These are phyloP conservation scores for Fragum whitleyi DNA, from an alignment of 2,888 invertebrate species.

Conservation along the genomic window DNA sequence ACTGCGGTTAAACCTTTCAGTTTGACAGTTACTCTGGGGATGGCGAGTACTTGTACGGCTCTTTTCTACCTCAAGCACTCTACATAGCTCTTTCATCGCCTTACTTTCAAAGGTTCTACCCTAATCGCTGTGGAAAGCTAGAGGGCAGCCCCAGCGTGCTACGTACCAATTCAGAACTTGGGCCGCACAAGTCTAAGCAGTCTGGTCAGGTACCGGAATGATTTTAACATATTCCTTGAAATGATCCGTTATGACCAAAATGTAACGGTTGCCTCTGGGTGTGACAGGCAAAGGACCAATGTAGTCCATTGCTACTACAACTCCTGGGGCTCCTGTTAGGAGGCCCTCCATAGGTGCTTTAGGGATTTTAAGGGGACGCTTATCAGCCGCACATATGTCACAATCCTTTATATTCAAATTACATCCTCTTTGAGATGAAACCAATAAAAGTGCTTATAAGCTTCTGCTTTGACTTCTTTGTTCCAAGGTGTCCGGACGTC, in stretches of 20 bases:
- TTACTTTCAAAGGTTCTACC: conserved; percentile 29
- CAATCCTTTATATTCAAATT: neutral
- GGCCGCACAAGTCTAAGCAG: conserved; percentile 31
- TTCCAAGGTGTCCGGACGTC: neutral
- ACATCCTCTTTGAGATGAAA: neutral
- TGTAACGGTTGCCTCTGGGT: conserved; percentile 5
- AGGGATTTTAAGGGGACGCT: neutral
- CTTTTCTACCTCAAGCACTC: conserved; percentile 33
- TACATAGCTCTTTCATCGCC: conserved; percentile 29
- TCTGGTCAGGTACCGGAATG: conserved; percentile 33
- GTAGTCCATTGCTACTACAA: conserved; percentile 25
- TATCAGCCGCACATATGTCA: conserved; percentile 8
- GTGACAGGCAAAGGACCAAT: conserved; percentile 21
- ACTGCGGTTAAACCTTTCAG: conserved; percentile 49
- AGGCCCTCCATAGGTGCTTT: conserved; percentile 2
- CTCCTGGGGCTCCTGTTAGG: conserved; percentile 30
- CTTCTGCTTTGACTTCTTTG: conserved; percentile 3
- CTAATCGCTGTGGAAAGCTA: conserved; percentile 33
- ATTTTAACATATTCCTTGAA: conserved; percentile 32
- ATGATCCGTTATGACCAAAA: conserved; percentile 25
- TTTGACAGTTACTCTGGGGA: conserved; percentile 52
- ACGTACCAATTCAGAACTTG: conserved; percentile 26
- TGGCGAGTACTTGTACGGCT: conserved; percentile 41
- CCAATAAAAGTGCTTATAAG: conserved; percentile 3
- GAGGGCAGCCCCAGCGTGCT: conserved; percentile 32